phyloP scores from a whole-genome alignment of 2,797 vertebrate species.

The Urocyon cinereoargenteus region DNA sequence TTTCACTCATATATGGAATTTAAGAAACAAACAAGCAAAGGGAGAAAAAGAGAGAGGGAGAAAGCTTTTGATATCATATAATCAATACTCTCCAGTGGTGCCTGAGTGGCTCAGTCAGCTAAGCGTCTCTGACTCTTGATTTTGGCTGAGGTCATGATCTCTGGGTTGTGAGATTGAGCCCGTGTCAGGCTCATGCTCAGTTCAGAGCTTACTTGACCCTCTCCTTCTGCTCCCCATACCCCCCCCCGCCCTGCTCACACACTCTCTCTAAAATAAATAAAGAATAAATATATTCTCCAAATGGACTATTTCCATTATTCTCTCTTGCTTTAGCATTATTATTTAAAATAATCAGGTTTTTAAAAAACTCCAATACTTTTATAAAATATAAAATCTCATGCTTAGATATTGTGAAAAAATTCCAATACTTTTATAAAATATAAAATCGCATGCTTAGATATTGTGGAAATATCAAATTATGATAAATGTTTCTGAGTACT shows the following conservation, averaged over 20 bases:
- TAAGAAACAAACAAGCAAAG: background rate
- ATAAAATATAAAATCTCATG: conserved; percentile 9
- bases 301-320: background rate
- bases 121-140: background rate
- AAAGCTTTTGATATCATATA: background rate
- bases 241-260: too few relatives aligned
- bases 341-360: background rate
- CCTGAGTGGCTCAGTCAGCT: background rate
- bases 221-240: too few relatives aligned
- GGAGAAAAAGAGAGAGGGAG: background rate
- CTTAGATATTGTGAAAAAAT: background rate
- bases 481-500: conserved; percentile 26
- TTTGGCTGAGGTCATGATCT: background rate
- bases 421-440: conserved; percentile 19
- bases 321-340: background rate
- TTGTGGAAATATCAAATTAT: conserved; percentile 26
- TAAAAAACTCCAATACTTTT: background rate
- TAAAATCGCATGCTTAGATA: background rate
- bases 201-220: background rate
- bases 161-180: background rate
- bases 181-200: background rate
- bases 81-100: background rate
- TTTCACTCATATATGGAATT: background rate
- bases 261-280: background rate
- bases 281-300: background rate